phyloP scores from a whole-genome alignment of 2,113 vertebrate species.

The Gallinago media region DNA sequence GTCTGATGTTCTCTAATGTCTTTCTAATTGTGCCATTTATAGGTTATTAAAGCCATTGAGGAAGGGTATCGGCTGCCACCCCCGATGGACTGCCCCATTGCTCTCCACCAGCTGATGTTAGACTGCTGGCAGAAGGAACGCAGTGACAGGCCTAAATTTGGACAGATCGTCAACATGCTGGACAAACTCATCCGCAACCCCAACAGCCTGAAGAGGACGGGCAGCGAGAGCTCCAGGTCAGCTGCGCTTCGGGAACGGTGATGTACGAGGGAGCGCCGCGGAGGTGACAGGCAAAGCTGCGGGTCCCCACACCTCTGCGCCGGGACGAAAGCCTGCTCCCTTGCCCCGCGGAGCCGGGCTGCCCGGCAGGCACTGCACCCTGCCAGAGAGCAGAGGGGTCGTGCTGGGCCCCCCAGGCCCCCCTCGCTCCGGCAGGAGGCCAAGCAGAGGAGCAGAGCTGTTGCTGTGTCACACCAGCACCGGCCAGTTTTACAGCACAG shows the following conservation, averaged over 20 bases:
- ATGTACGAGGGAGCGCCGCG: not conserved
- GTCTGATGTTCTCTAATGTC: not conserved
- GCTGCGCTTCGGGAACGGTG: slow-evolving; percentile 32
- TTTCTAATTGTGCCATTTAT: not conserved
- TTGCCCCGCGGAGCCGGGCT: not conserved
- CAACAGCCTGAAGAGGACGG: slow-evolving; percentile 95
- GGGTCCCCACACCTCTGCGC: not conserved
- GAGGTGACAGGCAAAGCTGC: not conserved
- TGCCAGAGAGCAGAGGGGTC: not conserved
- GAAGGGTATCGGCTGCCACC: slow-evolving; percentile 96
- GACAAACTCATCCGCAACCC: slow-evolving; percentile 99
- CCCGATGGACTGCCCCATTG: slow-evolving; percentile 97
- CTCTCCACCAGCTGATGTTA: slow-evolving; percentile 97
- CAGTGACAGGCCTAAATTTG: slow-evolving; percentile 94
- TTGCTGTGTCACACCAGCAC: not conserved
- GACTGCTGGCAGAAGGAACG: slow-evolving; percentile 99
- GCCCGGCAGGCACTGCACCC: not conserved
- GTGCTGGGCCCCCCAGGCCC: not conserved
- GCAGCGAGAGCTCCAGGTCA: slow-evolving; percentile 88
- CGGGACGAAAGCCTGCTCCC: not conserved
- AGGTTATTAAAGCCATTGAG: slow-evolving; percentile 99
- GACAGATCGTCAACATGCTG: slow-evolving; percentile 99
- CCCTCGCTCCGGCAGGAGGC: not conserved
- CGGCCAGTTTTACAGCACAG: not conserved
- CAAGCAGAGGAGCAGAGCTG: not conserved